phyloP scores from a whole-genome alignment of 2,113 vertebrate genomes.

The Semnornis frantzii region DNA sequence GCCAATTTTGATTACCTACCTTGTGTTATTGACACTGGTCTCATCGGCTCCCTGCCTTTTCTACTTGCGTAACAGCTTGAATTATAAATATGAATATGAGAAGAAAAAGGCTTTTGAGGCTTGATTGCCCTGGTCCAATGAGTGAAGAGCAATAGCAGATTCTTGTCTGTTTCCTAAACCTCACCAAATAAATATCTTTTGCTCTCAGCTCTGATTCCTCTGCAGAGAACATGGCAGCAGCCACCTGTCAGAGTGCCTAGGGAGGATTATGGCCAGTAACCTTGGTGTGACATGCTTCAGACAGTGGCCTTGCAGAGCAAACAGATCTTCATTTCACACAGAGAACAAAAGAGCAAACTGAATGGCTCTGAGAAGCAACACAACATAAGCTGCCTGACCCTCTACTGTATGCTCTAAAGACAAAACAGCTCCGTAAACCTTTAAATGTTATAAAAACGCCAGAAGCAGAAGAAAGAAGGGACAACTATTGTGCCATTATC shows the following conservation, averaged over 20 bases:
- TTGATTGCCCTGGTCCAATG: not conserved
- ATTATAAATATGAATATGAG: not conserved
- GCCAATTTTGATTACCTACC: not conserved
- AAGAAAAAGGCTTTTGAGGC: not conserved
- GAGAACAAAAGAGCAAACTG: not conserved
- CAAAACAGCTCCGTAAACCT: not conserved
- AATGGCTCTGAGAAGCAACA: not conserved
- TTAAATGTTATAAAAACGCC: not conserved
- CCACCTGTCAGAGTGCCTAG: not conserved
- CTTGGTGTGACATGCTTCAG: not conserved
- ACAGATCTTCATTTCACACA: not conserved
- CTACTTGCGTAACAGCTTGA: not conserved
- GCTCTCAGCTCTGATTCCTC: not conserved
- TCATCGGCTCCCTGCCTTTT: not conserved
- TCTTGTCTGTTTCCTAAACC: not conserved
- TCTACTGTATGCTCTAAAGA: not conserved
- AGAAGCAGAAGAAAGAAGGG: not conserved
- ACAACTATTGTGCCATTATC: not conserved
- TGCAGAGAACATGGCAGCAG: rapidly evolving
- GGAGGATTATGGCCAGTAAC: not conserved
- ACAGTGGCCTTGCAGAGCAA: not conserved
- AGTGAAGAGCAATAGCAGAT: not conserved
- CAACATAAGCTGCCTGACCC: not conserved
- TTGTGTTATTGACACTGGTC: not conserved
- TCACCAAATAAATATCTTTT: not conserved